Evolutionary conservation across 1,140 invertebrate genomes (phyloP).

Genomic region (Leptinotarsa texana): DNA sequence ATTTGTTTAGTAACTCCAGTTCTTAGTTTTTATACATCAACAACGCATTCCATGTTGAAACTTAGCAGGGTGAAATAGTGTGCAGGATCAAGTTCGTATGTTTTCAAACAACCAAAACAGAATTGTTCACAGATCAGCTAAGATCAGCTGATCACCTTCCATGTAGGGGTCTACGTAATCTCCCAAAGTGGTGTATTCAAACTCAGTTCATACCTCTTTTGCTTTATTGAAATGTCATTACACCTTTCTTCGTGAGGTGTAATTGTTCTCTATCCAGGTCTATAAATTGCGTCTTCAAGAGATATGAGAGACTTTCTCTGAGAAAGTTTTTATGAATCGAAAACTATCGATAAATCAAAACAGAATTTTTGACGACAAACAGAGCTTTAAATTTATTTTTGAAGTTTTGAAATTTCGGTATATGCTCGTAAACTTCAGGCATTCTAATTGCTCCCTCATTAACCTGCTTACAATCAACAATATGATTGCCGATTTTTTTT

Average conservation of each 20-base stretch:
- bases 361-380: constrained; percentile 37
- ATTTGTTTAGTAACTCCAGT: constrained; percentile 36
- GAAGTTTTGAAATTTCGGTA: constrained; percentile 45
- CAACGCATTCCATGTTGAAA: constrained; percentile 48
- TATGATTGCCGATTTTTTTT: constrained; percentile 34
- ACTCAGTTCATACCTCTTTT: no score
- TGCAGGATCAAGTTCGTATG: constrained; percentile 35
- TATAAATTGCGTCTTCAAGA: no score
- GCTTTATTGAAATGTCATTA: constrained; percentile 47
- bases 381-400: constrained; percentile 42
- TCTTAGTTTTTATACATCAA: constrained; percentile 30
- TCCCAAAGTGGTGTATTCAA: no score
- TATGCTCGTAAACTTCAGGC: constrained; percentile 18
- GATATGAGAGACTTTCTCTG: no score
- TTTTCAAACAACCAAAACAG: no score
- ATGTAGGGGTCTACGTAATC: no score
- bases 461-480: constrained; percentile 30
- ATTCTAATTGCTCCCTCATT: neutral
- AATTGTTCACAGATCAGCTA: no score
- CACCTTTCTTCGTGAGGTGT: constrained; percentile 42
- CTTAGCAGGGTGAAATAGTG: constrained; percentile 49
- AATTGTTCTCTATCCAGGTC: no score
- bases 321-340: no score
- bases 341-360: constrained; percentile 23
- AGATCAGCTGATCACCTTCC: no score